A percentile compares a stretch with the other conserved stretches of the same genome.
Conservation (phyloP, 2,113 vertebrate genomes). For the Rhinogobius similis region DNA sequence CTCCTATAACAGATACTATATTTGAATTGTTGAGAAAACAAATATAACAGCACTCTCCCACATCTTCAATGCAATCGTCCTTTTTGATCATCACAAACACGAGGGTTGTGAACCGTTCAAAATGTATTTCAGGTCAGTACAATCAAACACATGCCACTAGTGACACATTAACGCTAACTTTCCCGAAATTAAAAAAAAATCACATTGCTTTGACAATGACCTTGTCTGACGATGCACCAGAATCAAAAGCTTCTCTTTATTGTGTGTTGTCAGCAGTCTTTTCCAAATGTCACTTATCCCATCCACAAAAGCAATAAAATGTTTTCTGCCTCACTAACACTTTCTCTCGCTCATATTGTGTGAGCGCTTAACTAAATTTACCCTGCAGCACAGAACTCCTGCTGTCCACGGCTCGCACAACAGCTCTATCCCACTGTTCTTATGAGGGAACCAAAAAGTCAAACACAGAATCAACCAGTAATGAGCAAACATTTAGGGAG, state of each 20-base stretch:
- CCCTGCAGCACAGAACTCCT: conserved; percentile 19
- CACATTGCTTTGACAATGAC: conserved; percentile 2
- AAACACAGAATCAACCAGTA: not conserved
- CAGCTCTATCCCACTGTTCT: conserved; percentile 2
- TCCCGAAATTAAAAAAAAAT: conserved; percentile 30
- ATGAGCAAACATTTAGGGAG: not conserved
- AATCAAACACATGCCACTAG: conserved; percentile 10
- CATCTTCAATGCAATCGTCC: conserved; percentile 8
- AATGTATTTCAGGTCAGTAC: conserved; percentile 20
- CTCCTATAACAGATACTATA: not conserved
- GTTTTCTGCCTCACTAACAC: conserved; percentile 10
- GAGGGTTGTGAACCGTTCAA: conserved; percentile 18
- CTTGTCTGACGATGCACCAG: not conserved
- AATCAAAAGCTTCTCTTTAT: conserved; percentile 22
- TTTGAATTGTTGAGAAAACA: not conserved
- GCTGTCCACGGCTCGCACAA: conserved; percentile 6
- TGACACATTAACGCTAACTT: conserved; percentile 10
- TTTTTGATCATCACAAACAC: conserved; percentile 30
- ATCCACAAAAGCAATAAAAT: conserved; percentile 23
- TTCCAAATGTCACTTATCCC: conserved; percentile 17
- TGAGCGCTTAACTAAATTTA: conserved; percentile 20
- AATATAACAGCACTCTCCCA: not conserved
- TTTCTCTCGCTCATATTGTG: conserved; percentile 14
- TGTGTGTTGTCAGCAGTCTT: conserved; percentile 19
- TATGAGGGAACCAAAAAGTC: not conserved